phyloP scores from a whole-genome alignment of 2,113 vertebrate species.

The Tetraodon nigroviridis region DNA sequence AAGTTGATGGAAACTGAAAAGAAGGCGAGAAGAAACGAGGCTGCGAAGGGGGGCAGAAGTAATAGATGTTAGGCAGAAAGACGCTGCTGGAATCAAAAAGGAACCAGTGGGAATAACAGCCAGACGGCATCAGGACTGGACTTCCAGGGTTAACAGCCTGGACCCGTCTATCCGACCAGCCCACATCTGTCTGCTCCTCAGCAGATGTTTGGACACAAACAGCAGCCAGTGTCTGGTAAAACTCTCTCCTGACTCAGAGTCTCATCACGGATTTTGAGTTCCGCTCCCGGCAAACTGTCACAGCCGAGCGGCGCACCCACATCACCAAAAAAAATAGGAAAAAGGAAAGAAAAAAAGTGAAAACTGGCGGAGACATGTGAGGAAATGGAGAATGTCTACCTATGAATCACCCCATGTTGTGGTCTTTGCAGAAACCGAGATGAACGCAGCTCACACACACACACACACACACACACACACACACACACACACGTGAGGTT shows the following conservation, averaged over 20 bases:
- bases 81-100: too few relatives aligned
- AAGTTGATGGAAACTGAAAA: background rate
- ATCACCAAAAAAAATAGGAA: slow-evolving; percentile 33
- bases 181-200: slow-evolving; percentile 48
- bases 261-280: slow-evolving; percentile 32
- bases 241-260: slow-evolving; percentile 35
- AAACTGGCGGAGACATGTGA: slow-evolving; percentile 3
- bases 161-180: slow-evolving; percentile 13
- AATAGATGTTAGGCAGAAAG: background rate
- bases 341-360: too few relatives aligned
- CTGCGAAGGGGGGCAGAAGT: too few relatives aligned
- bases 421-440: slow-evolving; percentile 31
- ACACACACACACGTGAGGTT: background rate
- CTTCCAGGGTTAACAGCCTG: background rate
- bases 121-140: background rate
- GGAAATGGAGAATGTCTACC: slow-evolving; percentile 19
- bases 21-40: too few relatives aligned
- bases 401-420: slow-evolving; percentile 33
- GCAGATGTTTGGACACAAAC: slow-evolving; percentile 26
- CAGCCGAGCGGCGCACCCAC: slow-evolving; percentile 8
- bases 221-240: slow-evolving; percentile 25
- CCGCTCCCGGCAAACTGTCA: slow-evolving; percentile 17
- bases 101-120: too few relatives aligned
- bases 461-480: too few relatives aligned
- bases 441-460: slow-evolving; percentile 3